phyloP scores from a whole-genome alignment of 2,888 invertebrate species.

The Torymus aiolomorphi region DNA sequence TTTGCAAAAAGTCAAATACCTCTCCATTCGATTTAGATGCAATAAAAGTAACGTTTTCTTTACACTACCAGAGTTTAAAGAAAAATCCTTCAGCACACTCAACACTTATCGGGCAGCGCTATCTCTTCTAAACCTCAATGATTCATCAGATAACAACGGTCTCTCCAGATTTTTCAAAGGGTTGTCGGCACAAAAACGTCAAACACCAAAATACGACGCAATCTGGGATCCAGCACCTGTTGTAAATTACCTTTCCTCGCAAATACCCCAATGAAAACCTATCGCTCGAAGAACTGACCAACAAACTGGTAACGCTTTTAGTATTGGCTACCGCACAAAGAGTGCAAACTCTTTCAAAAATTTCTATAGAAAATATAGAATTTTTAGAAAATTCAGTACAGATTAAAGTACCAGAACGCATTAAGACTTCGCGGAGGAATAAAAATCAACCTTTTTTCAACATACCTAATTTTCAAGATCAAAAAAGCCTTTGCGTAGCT shows the following conservation, averaged over 20 bases:
- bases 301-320: slow-evolving; percentile 52
- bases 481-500: no score
- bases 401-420: no score
- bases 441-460: no score
- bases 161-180: slow-evolving; percentile 49
- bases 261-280: slow-evolving; percentile 47
- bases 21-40: background rate
- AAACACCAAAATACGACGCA: slow-evolving; percentile 47
- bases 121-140: no score
- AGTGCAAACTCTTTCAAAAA: slow-evolving; percentile 47
- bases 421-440: no score
- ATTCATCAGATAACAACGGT: no score
- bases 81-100: slow-evolving; percentile 19
- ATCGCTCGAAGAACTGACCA: slow-evolving; percentile 39
- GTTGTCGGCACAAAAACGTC: slow-evolving; percentile 38
- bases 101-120: no score
- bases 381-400: no score
- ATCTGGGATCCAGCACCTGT: slow-evolving; percentile 55
- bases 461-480: no score
- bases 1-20: background rate
- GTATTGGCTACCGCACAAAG: slow-evolving; percentile 54
- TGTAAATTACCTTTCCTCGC: slow-evolving; percentile 28
- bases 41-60: slow-evolving; percentile 8
- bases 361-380: no score
- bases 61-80: background rate